Evolutionary conservation across 1,140 invertebrate species (phyloP).

Genomic region (Choristoneura fumiferana): DNA sequence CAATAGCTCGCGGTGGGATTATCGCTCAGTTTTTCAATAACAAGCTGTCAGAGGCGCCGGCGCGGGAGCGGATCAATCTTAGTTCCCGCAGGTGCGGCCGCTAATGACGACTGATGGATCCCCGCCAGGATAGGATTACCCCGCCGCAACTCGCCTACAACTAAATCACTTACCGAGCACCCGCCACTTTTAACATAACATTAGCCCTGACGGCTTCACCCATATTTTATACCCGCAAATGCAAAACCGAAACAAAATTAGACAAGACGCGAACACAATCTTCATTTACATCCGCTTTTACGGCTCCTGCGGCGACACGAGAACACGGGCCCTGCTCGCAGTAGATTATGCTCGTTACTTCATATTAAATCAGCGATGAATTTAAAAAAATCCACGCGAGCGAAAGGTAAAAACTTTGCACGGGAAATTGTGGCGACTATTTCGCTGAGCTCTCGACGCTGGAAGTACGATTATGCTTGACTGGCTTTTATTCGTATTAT

Average conservation of each 20-base stretch:
- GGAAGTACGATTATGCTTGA: conserved; percentile 66
- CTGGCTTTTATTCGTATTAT: conserved; percentile 68
- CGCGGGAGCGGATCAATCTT: conserved; percentile 65
- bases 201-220: conserved; percentile 40
- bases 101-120: conserved; percentile 73
- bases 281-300: neutral
- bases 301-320: neutral
- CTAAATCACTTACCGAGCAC: conserved; percentile 53
- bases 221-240: conserved; percentile 6
- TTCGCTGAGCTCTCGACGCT: conserved; percentile 48
- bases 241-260: conserved; percentile 9
- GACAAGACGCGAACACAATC: conserved; percentile 4
- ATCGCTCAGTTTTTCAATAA: conserved; percentile 75
- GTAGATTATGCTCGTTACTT: conserved; percentile 49
- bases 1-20: conserved; percentile 53
- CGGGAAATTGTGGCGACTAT: conserved; percentile 63
- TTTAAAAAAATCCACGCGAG: conserved; percentile 35
- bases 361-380: conserved; percentile 63
- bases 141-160: conserved; percentile 44
- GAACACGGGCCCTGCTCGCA: neutral
- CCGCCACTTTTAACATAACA: conserved; percentile 50
- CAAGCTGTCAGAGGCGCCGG: conserved; percentile 59
- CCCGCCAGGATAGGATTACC: conserved; percentile 59
- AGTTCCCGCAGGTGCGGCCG: conserved; percentile 56
- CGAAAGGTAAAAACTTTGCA: conserved; percentile 50